Conservation (phyloP, 2,797 vertebrate genomes). For the Chelidonichthys spinosus region DNA sequence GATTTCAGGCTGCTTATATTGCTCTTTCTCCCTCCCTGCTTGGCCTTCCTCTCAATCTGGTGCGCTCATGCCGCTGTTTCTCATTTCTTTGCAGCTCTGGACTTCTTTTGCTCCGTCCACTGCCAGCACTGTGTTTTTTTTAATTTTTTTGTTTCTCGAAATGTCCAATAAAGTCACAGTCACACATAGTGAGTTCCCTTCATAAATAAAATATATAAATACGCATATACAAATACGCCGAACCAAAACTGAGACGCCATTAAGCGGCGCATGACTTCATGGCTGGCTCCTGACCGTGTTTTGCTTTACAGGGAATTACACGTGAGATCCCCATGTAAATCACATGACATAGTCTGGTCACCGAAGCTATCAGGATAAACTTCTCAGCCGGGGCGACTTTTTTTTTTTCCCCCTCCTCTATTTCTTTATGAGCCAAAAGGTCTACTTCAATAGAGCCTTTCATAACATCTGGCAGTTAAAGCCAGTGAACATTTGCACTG, state of each 20-base stretch:
- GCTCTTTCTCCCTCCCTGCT: constrained; percentile 8
- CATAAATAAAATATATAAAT: constrained; percentile 32
- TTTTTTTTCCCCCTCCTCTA: constrained; percentile 10
- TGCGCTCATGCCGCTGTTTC: constrained; percentile 39
- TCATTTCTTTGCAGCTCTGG: constrained; percentile 49
- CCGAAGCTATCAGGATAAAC: constrained; percentile 64
- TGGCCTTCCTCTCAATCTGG: constrained; percentile 37
- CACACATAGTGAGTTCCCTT: constrained; percentile 40
- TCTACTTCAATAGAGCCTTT: constrained; percentile 80
- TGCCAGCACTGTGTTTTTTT: constrained; percentile 42
- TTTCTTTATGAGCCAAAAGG: constrained; percentile 66
- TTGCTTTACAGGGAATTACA: constrained; percentile 35
- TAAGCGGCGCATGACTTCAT: constrained; percentile 35
- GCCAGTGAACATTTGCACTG: constrained; percentile 70
- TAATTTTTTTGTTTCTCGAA: constrained; percentile 13
- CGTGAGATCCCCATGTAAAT: constrained; percentile 63
- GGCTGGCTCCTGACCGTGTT: constrained; percentile 28
- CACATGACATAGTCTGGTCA: constrained; percentile 74
- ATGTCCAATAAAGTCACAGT: constrained; percentile 40
- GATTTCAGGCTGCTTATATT: constrained; percentile 35
- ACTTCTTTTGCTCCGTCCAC: constrained; percentile 12
- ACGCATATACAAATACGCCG: constrained; percentile 35
- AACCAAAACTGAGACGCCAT: constrained; percentile 23
- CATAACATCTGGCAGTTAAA: constrained; percentile 81
- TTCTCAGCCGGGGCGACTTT: constrained; percentile 57